Evolutionary conservation across 2,797 vertebrate genomes (phyloP).

Genomic region (Sebastes iracundus): DNA sequence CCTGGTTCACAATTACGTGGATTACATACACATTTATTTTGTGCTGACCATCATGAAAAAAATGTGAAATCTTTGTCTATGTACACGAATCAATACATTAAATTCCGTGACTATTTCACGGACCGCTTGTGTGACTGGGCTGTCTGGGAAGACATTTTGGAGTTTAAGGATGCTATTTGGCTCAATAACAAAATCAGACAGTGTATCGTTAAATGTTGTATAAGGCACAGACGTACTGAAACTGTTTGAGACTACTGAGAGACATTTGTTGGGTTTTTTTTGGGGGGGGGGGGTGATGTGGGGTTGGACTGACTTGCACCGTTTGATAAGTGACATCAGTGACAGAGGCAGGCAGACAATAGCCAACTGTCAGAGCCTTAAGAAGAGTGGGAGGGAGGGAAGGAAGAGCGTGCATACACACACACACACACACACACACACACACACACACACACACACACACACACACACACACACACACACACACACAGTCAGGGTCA

Average conservation of each 20-base stretch:
- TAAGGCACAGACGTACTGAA: neutral
- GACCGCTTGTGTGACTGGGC: too few species aligned
- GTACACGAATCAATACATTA: too few species aligned
- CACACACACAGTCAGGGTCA: constrained; percentile 54
- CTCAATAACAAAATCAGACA: neutral
- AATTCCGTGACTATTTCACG: too few species aligned
- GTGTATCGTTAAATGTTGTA: neutral
- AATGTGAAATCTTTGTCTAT: too few species aligned
- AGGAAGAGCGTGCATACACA: neutral
- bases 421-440: constrained; percentile 6
- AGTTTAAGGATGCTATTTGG: neutral
- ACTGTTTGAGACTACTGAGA: neutral
- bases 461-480: constrained; percentile 21
- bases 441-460: neutral
- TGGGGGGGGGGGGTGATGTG: constrained; percentile 13
- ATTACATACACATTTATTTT: too few species aligned
- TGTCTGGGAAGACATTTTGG: neutral
- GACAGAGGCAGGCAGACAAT: constrained; percentile 64
- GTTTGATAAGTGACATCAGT: constrained; percentile 64
- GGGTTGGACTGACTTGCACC: constrained; percentile 45
- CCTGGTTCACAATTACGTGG: too few species aligned
- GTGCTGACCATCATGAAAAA: too few species aligned
- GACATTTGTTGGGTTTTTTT: neutral
- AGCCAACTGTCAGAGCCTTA: constrained; percentile 60
- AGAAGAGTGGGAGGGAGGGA: constrained; percentile 43